A percentile compares a stretch with the other conserved stretches of the same genome.
Conservation (phyloP, 2,888 invertebrate species). For the Drosophila merina region DNA sequence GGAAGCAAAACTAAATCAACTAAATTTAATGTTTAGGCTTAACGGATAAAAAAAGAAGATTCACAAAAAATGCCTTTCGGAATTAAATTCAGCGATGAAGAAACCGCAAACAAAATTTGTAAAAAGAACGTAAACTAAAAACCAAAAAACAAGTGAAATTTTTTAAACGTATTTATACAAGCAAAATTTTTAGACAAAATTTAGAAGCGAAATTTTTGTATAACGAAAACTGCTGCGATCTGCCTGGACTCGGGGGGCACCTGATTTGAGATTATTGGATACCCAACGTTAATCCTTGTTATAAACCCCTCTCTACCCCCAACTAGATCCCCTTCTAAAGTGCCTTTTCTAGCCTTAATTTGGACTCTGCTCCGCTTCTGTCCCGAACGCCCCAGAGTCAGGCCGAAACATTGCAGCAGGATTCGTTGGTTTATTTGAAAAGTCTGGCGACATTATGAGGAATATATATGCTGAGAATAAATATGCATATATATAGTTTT, state of each 20-base stretch:
- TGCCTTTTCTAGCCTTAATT: constrained; percentile 71
- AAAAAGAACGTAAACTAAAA: constrained; percentile 25
- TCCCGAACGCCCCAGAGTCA: background rate
- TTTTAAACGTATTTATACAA: constrained; percentile 34
- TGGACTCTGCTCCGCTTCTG: constrained; percentile 38
- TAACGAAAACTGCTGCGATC: constrained; percentile 31
- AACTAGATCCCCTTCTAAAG: constrained; percentile 54
- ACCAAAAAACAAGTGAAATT: constrained; percentile 35
- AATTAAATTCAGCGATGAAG: constrained; percentile 81
- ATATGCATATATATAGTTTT: constrained; percentile 14
- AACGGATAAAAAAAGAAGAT: constrained; percentile 47
- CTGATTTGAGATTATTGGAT: constrained; percentile 29
- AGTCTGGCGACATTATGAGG: constrained; percentile 44
- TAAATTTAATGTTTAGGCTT: constrained; percentile 81
- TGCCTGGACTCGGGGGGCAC: constrained; percentile 4
- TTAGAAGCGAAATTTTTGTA: constrained; percentile 34
- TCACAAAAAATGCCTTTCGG: constrained; percentile 83
- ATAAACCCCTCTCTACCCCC: constrained; percentile 4
- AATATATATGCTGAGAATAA: constrained; percentile 10
- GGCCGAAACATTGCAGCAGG: constrained; percentile 43
- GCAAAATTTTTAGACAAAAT: constrained; percentile 35
- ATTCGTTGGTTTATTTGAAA: constrained; percentile 62
- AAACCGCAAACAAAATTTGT: constrained; percentile 52
- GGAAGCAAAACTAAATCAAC: constrained; percentile 56
- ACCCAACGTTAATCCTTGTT: background rate